Evolutionary conservation across 2,888 invertebrate species (phyloP), one percentile per base, ranked within the genome.

Genomic region (Pedicia rivosa): DNA sequence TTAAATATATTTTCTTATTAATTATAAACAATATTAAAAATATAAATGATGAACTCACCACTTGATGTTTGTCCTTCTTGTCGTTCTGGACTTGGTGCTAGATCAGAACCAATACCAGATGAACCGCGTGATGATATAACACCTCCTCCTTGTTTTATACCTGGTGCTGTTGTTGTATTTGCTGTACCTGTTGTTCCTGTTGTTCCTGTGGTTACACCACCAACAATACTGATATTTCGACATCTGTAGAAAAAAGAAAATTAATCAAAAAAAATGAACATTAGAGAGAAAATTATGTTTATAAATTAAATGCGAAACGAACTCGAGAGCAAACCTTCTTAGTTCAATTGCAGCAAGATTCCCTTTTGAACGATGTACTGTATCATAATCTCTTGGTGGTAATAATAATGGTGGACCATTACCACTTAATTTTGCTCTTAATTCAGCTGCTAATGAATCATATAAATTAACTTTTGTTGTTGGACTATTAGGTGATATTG

Each of bases 381-480:
- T 91, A 60, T 94, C 92, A 64, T 94, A 94, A 60, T 94, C 94
- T 19, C 88, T 70, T 0, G 94, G 92, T 0, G 94, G 94, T 42
- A 94, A 64, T 15, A 94, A 67, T 36, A 94, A 74, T 1, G 91
- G 91, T 57, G 57, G 72, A 53, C 68, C 72, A 51, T 65, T 72
- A 57, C 62, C 61, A 42, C 60, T 62, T 32, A 87, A 61, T 54
- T 82, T 80, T 40, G 76, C 78, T 47, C 90, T 74, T 46, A 95
- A 61, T 54, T 95, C 95, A 0, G 90, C 90, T 2, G 91, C 88
- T 44, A 94, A 66, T 26, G 88, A 88, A 56, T 91, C 90, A 56
- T 90, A 92, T 7, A 90, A 67, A 42, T 78, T 80, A 16, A 83
- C 74, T 17, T 82, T 68, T 48, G 67, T 48, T 38, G 62, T 53